phyloP scores from a whole-genome alignment of 2,797 vertebrate species.

The Poecile montanus region DNA sequence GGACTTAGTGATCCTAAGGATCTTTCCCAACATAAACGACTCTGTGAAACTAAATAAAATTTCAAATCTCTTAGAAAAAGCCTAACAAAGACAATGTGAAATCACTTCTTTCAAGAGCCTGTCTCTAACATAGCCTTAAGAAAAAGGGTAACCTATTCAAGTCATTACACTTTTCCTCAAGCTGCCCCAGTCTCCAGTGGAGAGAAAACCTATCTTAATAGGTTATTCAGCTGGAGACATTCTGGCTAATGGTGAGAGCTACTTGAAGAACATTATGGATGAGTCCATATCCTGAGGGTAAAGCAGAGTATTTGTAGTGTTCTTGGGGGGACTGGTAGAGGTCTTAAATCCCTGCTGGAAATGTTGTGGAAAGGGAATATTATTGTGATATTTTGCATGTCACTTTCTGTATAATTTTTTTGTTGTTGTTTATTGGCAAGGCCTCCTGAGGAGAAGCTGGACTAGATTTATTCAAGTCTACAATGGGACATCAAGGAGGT shows the following conservation, averaged over 20 bases:
- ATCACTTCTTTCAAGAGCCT: accelerated
- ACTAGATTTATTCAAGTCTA: neutral
- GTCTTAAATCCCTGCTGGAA: accelerated
- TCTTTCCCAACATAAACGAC: neutral
- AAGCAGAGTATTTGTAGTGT: neutral
- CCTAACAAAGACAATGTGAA: accelerated
- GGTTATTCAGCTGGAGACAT: neutral
- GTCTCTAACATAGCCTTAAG: accelerated
- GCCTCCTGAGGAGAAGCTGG: accelerated
- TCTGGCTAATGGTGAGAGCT: neutral
- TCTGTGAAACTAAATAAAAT: accelerated
- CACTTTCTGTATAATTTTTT: accelerated
- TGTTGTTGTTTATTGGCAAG: accelerated
- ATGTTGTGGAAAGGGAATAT: accelerated
- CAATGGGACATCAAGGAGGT: accelerated
- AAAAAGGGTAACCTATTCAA: accelerated
- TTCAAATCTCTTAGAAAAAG: accelerated
- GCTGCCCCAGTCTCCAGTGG: accelerated
- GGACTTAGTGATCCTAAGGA: no score
- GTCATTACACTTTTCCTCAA: accelerated
- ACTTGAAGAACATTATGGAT: neutral
- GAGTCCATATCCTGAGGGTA: neutral
- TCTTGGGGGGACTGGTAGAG: accelerated
- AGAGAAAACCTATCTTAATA: no score
- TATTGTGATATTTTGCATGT: accelerated